These are phyloP conservation scores for Zygothrica quintamaculata DNA, from an alignment of 2,888 invertebrate species.

Conservation along the genomic window DNA sequence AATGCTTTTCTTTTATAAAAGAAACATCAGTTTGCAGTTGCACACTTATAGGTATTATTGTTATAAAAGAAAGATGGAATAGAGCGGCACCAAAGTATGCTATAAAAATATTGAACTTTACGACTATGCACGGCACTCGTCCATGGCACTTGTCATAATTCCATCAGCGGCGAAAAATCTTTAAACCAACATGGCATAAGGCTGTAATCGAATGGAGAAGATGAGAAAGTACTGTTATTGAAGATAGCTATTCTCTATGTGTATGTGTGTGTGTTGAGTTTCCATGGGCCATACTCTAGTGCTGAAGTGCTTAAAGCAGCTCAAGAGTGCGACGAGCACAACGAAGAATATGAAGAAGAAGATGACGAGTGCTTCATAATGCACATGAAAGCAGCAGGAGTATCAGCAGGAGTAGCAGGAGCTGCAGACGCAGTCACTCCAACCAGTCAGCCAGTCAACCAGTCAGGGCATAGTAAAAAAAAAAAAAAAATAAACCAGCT, in stretches of 20 bases:
- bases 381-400: slow-evolving; percentile 70
- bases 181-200: slow-evolving; percentile 63
- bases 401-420: slow-evolving; percentile 7
- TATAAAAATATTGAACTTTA: slow-evolving; percentile 79
- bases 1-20: slow-evolving; percentile 13
- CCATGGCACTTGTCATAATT: slow-evolving; percentile 67
- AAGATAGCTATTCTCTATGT: not conserved
- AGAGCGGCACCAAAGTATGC: slow-evolving; percentile 51
- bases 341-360: slow-evolving; percentile 34
- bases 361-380: slow-evolving; percentile 72
- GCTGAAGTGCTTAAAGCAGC: slow-evolving; percentile 81
- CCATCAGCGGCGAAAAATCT: slow-evolving; percentile 72
- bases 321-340: slow-evolving; percentile 60
- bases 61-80: slow-evolving; percentile 20
- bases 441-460: slow-evolving; percentile 15
- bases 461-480: slow-evolving; percentile 5
- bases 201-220: slow-evolving; percentile 1
- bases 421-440: slow-evolving; percentile 52
- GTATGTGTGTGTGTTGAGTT: slow-evolving; percentile 23
- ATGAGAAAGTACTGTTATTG: not conserved
- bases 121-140: slow-evolving; percentile 59
- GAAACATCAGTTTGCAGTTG: slow-evolving; percentile 17
- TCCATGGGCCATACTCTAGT: slow-evolving; percentile 56
- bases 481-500: too few relatives aligned
- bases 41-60: slow-evolving; percentile 45